These are phyloP conservation scores for Ichneumoninae sp. DNA, from an alignment of 2,888 invertebrate species.

Conservation along the genomic window DNA sequence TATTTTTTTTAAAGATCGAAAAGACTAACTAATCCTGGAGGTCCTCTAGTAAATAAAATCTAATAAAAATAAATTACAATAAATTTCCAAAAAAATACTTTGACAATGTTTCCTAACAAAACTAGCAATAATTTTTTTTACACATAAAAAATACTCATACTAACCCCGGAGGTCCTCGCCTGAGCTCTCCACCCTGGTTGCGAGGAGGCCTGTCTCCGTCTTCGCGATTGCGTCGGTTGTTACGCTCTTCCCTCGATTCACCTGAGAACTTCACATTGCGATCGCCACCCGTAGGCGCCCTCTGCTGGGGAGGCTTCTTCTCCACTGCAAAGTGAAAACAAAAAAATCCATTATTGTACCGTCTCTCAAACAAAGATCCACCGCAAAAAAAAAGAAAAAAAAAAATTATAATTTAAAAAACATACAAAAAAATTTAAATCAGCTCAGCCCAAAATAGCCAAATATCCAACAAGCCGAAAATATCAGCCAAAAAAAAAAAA, in stretches of 20 bases:
- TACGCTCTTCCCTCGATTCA: constrained; percentile 90
- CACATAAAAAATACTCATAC: constrained; percentile 54
- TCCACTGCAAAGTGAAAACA: constrained; percentile 84
- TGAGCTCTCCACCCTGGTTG: constrained; percentile 75
- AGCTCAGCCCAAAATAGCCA: not conserved
- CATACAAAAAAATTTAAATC: not conserved
- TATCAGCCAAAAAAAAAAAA: constrained; percentile 5
- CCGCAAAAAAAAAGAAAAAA: constrained; percentile 10
- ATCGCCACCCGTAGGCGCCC: constrained; percentile 78
- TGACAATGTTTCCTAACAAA: not conserved
- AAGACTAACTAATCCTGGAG: no score
- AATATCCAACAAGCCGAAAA: not conserved
- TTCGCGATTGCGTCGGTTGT: constrained; percentile 89
- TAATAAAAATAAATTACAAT: no score
- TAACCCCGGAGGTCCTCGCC: constrained; percentile 81
- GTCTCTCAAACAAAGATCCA: not conserved
- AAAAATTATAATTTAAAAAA: not conserved
- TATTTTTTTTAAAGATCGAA: not conserved
- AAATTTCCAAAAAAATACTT: no score
- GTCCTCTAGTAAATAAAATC: no score
- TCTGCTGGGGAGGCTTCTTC: constrained; percentile 81
- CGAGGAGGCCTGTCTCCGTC: constrained; percentile 81
- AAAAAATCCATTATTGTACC: constrained; percentile 13
- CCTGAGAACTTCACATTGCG: constrained; percentile 85
- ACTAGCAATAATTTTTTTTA: not conserved